Evolutionary conservation across 2,797 vertebrate genomes (phyloP), one percentile per base, ranked within the genome.

Genomic region (Gila robusta): DNA sequence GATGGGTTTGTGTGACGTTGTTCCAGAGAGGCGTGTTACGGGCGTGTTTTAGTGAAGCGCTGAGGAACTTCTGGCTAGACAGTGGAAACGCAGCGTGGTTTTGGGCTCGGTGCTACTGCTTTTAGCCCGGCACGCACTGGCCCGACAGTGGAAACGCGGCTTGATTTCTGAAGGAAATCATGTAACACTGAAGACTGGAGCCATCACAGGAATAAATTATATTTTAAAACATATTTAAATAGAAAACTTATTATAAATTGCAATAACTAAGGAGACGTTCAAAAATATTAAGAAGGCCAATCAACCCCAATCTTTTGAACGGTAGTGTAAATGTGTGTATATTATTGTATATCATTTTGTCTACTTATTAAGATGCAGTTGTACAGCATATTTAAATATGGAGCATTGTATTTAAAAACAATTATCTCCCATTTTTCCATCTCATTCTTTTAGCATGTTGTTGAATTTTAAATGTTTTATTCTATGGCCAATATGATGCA

Each of bases 271-370:
- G n/a, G 10, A 59, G 19, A 37, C 19, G 23, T 54, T 52, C 21
- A 56, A 56, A 77, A 23, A 47, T 9, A 19, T 49, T 19, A 1
- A 19, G 26, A 19, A 73, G 26, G 21, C 12, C 16, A n/a, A 37
- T 35, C 1, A 3, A 54, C 74, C 11, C 32, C 49, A 77, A n/a
- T 56, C 6, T 5, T 79, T 47, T 73, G 19, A 47, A 47, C 9
- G 19, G 12, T 59, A 47, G 10, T 39, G 11, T 71, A 71, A 72
- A 72, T 62, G 12, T 72, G 69, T 64, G 12, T 74, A 16, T 35
- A 49, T 10, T 73, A 47, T n/a, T 84, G 59, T 54, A 49, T 28
- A 66, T 77, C 2, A 66, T 47, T 44, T 39, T 83, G 28, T 52
- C 21, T 21, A 67, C 56, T 80, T 52, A 47, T 21, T 47, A 49